These are phyloP conservation scores for Nannobrachium achirus DNA, from an alignment of 2,113 vertebrate genomes.

Conservation along the genomic window DNA sequence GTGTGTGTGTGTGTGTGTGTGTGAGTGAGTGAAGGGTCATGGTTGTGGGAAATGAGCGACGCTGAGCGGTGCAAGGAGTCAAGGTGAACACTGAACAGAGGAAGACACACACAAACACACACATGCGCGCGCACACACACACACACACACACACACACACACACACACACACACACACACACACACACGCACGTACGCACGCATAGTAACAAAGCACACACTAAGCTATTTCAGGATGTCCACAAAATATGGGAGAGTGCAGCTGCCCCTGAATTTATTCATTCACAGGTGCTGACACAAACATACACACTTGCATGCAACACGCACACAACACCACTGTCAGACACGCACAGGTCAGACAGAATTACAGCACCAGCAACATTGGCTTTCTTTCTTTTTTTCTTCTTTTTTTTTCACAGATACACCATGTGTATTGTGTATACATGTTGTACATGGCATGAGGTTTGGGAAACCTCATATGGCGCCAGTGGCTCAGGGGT, in stretches of 20 bases:
- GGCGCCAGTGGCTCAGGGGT: no score
- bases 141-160: slow-evolving; percentile 6
- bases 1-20: slow-evolving; percentile 6
- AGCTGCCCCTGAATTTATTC: not conserved
- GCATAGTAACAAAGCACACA: not conserved
- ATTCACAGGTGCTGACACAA: not conserved
- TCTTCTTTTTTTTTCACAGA: not conserved
- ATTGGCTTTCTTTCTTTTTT: not conserved
- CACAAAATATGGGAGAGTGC: not conserved
- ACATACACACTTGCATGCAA: not conserved
- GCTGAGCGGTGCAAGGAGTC: slow-evolving; percentile 45
- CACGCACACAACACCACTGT: not conserved
- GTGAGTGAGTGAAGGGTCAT: slow-evolving; percentile 50
- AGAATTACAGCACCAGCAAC: not conserved
- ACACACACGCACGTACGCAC: slow-evolving; percentile 6
- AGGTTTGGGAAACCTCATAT: no score
- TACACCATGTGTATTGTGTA: not conserved
- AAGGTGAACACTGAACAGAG: slow-evolving; percentile 58
- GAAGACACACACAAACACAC: slow-evolving; percentile 12
- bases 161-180: not conserved
- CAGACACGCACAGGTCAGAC: not conserved
- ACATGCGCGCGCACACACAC: not conserved
- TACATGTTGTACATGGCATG: no score
- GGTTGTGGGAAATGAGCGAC: slow-evolving; percentile 62
- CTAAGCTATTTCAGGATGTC: slow-evolving; percentile 2